Evolutionary conservation across 2,888 invertebrate genomes (phyloP).

Genomic region (Sesamia inferens): DNA sequence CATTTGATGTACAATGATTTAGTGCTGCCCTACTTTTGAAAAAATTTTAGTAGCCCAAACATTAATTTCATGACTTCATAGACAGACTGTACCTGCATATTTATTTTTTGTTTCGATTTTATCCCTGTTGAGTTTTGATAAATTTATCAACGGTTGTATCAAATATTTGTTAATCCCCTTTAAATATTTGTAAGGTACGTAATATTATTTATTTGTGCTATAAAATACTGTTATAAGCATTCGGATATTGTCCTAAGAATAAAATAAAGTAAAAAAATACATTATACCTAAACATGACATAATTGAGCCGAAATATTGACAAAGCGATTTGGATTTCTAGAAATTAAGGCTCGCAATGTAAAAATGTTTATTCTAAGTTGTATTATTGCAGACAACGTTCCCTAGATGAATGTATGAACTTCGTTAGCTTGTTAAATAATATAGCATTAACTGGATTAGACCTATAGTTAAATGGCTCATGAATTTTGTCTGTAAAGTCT

Average conservation of each 20-base stretch:
- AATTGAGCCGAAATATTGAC: background rate
- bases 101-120: background rate
- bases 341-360: conserved; percentile 2
- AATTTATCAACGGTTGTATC: background rate
- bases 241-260: background rate
- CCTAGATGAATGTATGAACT: conserved; percentile 1
- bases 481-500: conserved; percentile 23
- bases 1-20: too few species aligned
- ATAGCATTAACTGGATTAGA: conserved; percentile 21
- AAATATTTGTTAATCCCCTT: conserved; percentile 14
- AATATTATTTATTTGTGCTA: background rate
- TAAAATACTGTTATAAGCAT: background rate
- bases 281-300: background rate
- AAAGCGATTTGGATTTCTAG: background rate
- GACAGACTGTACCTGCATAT: too few species aligned
- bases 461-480: conserved; percentile 3
- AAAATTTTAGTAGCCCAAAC: too few species aligned
- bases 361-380: background rate
- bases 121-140: conserved; percentile 24
- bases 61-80: too few species aligned
- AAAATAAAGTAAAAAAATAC: background rate
- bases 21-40: too few species aligned
- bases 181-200: background rate
- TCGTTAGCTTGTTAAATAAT: conserved; percentile 26
- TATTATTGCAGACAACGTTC: conserved; percentile 22